Conservation (phyloP, 2,797 vertebrate species). For the Mus spretus region DNA sequence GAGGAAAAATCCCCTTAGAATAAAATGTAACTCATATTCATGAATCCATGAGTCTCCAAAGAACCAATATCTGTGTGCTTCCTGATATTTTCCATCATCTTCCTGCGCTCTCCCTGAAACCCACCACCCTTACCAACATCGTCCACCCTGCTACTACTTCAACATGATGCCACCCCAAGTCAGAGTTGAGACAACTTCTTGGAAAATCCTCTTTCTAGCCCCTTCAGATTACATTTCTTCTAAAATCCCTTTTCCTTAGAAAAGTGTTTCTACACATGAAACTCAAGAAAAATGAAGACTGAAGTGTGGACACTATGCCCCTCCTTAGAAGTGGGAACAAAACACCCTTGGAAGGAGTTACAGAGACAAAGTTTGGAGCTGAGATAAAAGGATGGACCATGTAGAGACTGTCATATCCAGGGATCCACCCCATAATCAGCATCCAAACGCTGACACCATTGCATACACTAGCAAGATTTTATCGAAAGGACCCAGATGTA, state of each 20-base stretch:
- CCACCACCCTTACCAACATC: neutral
- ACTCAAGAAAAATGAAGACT: too few relatives aligned
- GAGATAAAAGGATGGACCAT: too few relatives aligned
- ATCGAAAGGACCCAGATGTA: too few relatives aligned
- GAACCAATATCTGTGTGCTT: neutral
- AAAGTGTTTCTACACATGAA: neutral
- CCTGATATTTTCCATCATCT: neutral
- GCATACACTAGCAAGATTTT: too few relatives aligned
- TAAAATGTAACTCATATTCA: constrained; percentile 28
- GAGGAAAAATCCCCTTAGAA: neutral
- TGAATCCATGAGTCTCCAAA: neutral
- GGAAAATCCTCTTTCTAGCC: neutral
- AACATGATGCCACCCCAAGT: neutral
- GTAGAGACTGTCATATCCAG: too few relatives aligned
- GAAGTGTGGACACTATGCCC: too few relatives aligned
- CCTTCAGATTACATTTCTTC: constrained; percentile 11
- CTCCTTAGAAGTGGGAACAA: too few relatives aligned
- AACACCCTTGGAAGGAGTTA: too few relatives aligned
- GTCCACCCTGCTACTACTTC: neutral
- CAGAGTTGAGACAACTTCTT: neutral
- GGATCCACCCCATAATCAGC: too few relatives aligned
- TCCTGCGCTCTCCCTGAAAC: neutral
- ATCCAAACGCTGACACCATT: too few relatives aligned
- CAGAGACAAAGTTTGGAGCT: too few relatives aligned
- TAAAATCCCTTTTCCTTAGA: constrained; percentile 17